Evolutionary conservation across 1,140 invertebrate genomes (phyloP).

Genomic region (Thaumatotibia leucotreta): DNA sequence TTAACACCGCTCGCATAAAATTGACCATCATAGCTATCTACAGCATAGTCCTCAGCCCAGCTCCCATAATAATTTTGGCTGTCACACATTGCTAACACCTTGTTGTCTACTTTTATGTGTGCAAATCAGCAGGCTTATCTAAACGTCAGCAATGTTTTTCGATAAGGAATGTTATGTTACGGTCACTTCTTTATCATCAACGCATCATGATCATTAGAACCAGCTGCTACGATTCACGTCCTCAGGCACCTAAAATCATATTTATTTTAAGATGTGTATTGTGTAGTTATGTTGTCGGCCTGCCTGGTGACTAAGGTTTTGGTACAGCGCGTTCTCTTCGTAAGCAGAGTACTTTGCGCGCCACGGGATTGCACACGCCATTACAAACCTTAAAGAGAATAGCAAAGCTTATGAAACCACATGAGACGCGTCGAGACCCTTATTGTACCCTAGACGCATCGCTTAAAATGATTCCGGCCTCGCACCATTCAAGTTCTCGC

Average conservation of each 20-base stretch:
- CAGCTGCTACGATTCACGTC: not conserved
- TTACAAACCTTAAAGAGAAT: slow-evolving; percentile 34
- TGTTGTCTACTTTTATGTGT: no score
- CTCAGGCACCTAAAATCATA: slow-evolving; percentile 22
- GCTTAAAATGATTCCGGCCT: slow-evolving; percentile 60
- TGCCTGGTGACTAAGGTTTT: slow-evolving; percentile 61
- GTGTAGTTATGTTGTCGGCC: no score
- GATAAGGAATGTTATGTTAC: no score
- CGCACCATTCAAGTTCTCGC: slow-evolving; percentile 41
- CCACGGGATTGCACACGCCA: slow-evolving; percentile 30
- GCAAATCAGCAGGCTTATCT: no score
- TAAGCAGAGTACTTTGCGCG: slow-evolving; percentile 55
- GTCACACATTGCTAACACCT: no score
- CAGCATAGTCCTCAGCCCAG: no score
- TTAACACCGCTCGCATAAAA: no score
- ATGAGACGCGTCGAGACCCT: slow-evolving; percentile 33
- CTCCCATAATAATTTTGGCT: no score
- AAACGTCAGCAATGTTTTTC: no score
- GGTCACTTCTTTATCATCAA: no score
- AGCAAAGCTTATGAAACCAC: slow-evolving; percentile 39
- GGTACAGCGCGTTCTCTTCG: slow-evolving; percentile 65
- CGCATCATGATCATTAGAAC: no score
- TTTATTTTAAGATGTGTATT: slow-evolving; percentile 42
- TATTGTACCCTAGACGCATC: slow-evolving; percentile 63
- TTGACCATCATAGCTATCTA: no score